These are phyloP conservation scores for Megalops cyprinoides DNA, from an alignment of 2,797 vertebrate genomes.

Conservation along the genomic window DNA sequence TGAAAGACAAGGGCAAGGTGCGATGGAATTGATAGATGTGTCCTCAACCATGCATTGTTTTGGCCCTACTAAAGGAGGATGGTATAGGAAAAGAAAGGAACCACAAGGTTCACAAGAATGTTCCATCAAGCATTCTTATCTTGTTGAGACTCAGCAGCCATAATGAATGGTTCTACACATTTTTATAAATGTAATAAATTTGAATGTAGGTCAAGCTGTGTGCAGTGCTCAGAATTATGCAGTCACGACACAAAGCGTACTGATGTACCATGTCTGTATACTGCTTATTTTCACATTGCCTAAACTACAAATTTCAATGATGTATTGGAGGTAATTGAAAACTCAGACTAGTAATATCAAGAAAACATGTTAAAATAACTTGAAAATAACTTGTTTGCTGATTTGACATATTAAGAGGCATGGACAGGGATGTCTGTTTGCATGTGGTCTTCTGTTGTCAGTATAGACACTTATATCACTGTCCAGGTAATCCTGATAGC, in stretches of 20 bases:
- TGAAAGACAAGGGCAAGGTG: background rate
- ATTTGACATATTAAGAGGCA: too few species aligned
- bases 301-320: background rate
- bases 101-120: background rate
- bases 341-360: background rate
- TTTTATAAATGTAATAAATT: background rate
- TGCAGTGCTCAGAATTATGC: background rate
- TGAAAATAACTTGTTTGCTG: too few species aligned
- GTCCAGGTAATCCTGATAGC: background rate
- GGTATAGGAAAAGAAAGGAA: background rate
- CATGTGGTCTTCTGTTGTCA: background rate
- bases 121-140: background rate
- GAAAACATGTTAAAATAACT: background rate
- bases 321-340: background rate
- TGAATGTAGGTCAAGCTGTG: background rate
- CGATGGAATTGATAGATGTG: background rate
- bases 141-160: background rate
- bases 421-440: too few species aligned
- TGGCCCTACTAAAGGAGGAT: background rate
- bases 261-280: background rate
- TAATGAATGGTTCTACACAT: background rate
- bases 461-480: background rate
- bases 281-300: background rate
- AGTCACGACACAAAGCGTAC: background rate
- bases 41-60: background rate